phyloP scores from a whole-genome alignment of 2,113 vertebrate genomes.

The rat (Rattus norvegicus) region GRCr8 NC_086034.1:32486001-32486500 shows the following conservation, averaged over 20 bases:
- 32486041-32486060: neutral
- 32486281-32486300: neutral
- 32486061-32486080: neutral
- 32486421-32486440: too few species aligned
- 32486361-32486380: neutral
- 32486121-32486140: neutral
- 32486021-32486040: neutral
- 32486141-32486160: neutral
- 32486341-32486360: neutral
- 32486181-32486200: neutral
- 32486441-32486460: too few species aligned
- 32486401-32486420: neutral
- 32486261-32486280: rapidly evolving
- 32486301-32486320: neutral
- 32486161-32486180: neutral
- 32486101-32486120: neutral
- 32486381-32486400: neutral
- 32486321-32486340: neutral
- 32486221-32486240: neutral
- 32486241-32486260: neutral
- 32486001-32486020: neutral
- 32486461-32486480: neutral
- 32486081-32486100: neutral
- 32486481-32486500: neutral
- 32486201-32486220: neutral